Evolutionary conservation across 2,888 invertebrate genomes (phyloP).

Genomic region (Oithona nana): DNA sequence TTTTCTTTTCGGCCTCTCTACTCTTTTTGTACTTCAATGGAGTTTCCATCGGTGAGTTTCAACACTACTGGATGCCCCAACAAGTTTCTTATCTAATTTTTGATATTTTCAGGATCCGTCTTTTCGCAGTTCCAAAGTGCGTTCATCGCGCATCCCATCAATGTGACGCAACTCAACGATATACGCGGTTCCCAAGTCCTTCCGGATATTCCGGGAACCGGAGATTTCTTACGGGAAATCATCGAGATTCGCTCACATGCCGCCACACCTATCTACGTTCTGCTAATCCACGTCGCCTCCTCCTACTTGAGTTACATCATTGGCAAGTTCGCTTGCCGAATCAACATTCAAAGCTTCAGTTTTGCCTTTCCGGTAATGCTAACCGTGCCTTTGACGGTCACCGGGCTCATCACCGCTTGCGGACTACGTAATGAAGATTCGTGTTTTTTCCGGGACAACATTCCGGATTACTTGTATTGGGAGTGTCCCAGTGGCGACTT

Average conservation of each 20-base stretch:
- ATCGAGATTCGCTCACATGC: slow-evolving; percentile 48
- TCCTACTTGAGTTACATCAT: slow-evolving; percentile 77
- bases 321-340: slow-evolving; percentile 89
- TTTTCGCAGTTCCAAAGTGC: slow-evolving; percentile 12
- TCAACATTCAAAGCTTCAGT: slow-evolving; percentile 88
- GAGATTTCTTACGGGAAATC: slow-evolving; percentile 53
- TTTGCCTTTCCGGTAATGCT: slow-evolving; percentile 90
- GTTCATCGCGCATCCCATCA: slow-evolving; percentile 32
- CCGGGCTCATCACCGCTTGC: slow-evolving; percentile 66
- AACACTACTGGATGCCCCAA: too few species aligned
- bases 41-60: slow-evolving; percentile 45
- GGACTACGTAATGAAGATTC: slow-evolving; percentile 66
- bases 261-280: slow-evolving; percentile 51
- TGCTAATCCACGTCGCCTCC: slow-evolving; percentile 58
- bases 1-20: slow-evolving; percentile 55
- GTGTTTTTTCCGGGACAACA: slow-evolving; percentile 64
- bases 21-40: slow-evolving; percentile 52
- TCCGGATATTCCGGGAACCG: slow-evolving; percentile 50
- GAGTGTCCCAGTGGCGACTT: slow-evolving; percentile 65
- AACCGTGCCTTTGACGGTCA: slow-evolving; percentile 72
- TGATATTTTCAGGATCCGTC: too few species aligned
- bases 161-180: slow-evolving; percentile 43
- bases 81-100: too few species aligned
- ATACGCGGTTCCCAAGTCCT: slow-evolving; percentile 27
- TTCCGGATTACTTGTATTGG: slow-evolving; percentile 79